Evolutionary conservation across 2,113 vertebrate genomes (phyloP).

Genomic region (Euleptes europaea): DNA sequence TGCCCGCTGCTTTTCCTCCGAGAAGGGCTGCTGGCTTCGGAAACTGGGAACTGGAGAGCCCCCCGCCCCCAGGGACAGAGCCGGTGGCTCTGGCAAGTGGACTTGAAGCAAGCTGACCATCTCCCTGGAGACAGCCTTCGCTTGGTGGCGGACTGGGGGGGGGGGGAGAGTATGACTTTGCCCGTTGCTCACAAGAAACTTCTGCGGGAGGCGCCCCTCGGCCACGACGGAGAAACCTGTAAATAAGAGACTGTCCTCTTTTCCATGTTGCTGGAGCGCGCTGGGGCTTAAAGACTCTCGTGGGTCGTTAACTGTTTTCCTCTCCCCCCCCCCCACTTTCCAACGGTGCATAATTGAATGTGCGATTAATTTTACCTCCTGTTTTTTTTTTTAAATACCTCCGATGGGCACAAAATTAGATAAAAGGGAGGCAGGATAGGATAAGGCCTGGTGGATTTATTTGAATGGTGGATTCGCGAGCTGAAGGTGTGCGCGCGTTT

Average conservation of each 20-base stretch:
- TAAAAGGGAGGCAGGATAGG: not conserved
- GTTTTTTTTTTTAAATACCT: not conserved
- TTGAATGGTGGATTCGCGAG: not conserved
- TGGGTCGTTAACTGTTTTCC: slow-evolving; percentile 4
- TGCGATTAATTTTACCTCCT: not conserved
- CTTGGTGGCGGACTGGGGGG: not conserved
- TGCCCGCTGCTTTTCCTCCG: slow-evolving; percentile 19
- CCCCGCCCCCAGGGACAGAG: slow-evolving; percentile 31
- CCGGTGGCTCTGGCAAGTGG: slow-evolving; percentile 47
- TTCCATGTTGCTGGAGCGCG: not conserved
- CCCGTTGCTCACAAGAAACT: slow-evolving; percentile 3
- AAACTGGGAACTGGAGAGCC: slow-evolving; percentile 32
- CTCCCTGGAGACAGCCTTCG: slow-evolving; percentile 10
- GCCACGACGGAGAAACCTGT: not conserved
- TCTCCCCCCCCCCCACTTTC: slow-evolving; percentile 6
- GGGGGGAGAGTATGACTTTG: not conserved
- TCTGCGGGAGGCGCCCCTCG: not conserved
- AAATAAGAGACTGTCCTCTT: not conserved
- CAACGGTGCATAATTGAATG: not conserved
- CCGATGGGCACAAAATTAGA: not conserved
- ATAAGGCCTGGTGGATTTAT: not conserved
- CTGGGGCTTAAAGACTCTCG: not conserved
- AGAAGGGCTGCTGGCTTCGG: slow-evolving; percentile 2
- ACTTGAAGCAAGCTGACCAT: slow-evolving; percentile 32
- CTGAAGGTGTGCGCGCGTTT: not conserved